A percentile compares a stretch with the other conserved stretches of the same genome.
phyloP scores from a whole-genome alignment of 2,113 vertebrate genomes.

The Nycticebus coucang region DNA sequence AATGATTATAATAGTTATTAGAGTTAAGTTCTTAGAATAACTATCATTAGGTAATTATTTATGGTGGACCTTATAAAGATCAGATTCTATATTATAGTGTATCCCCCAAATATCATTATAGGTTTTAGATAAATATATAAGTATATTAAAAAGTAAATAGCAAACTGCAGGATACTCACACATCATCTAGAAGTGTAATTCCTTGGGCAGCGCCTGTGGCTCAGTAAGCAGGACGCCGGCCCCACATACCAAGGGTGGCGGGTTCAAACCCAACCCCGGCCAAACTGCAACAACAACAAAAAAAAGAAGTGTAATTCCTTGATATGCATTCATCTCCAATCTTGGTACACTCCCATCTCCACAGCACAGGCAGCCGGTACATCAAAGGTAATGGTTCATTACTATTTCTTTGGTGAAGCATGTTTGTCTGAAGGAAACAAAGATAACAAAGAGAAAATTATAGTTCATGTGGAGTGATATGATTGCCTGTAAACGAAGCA shows the following conservation, averaged over 20 bases:
- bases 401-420: slow-evolving; percentile 59
- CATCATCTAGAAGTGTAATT: slow-evolving; percentile 14
- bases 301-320: slow-evolving; percentile 35
- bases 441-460: slow-evolving; percentile 74
- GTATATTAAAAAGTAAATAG: not conserved
- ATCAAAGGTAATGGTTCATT: slow-evolving; percentile 61
- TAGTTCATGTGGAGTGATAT: slow-evolving; percentile 49
- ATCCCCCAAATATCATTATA: not conserved
- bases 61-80: not conserved
- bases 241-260: too few species aligned
- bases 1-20: not conserved
- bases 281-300: too few species aligned
- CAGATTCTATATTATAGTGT: not conserved
- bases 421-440: slow-evolving; percentile 65
- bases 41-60: not conserved
- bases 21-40: not conserved
- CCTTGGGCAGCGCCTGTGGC: too few species aligned
- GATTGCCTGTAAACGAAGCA: slow-evolving; percentile 49
- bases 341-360: not conserved
- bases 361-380: not conserved
- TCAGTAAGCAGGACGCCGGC: too few species aligned
- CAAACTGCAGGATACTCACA: not conserved
- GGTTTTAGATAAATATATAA: not conserved
- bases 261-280: too few species aligned
- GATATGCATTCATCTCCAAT: not conserved